Evolutionary conservation across 1,140 invertebrate species (phyloP), one percentile per base, ranked within the genome.

Genomic region (Drosophila trapezifrons): DNA sequence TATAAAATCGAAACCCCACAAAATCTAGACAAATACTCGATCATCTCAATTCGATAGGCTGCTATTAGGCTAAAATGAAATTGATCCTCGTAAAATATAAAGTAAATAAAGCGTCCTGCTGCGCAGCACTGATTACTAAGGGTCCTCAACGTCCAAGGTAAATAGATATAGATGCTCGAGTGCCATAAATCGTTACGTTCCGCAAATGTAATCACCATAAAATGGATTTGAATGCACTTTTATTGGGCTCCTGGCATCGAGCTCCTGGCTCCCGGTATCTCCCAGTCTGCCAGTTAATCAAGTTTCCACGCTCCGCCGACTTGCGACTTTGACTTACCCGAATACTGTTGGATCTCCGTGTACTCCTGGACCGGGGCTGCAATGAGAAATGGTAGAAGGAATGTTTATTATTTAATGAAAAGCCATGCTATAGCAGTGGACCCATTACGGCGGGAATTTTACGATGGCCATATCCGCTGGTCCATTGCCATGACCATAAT

Each of bases 261-360:
- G 29, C 17, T 46, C 22, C 25, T 22, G 49, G 8, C 49, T 54
- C 51, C 35, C 29, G 49, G 49, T 32, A 52, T 35, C 29, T 35
- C 49, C 49, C 17, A 20, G 17, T 10, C 32, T 10, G 62, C 22
- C 29, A 32, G 40, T 56, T 56, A 70, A 69, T 47, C 65, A 46
- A 54, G 62, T 22, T 43, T 25, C 37, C 37, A 45, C 9, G 66
- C 22, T 37, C 18, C 43, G 15, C n/a, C 17, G 59, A 37, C 17
- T 20, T 20, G 2, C 17, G 59, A 37, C 17, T 20, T 20, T 1
- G 38, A 72, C 69, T 91, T 90, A 91, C 90, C 90, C 67, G 90
- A 76, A 77, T 91, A 91, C 62, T 87, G 85, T 82, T 91, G 90
- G 43, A 91, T 79, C 74, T 91, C 90, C 58, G 90, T 90, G 56